Evolutionary conservation across 2,888 invertebrate species (phyloP).

Genomic region (Cataglyphis altisquamis): DNA sequence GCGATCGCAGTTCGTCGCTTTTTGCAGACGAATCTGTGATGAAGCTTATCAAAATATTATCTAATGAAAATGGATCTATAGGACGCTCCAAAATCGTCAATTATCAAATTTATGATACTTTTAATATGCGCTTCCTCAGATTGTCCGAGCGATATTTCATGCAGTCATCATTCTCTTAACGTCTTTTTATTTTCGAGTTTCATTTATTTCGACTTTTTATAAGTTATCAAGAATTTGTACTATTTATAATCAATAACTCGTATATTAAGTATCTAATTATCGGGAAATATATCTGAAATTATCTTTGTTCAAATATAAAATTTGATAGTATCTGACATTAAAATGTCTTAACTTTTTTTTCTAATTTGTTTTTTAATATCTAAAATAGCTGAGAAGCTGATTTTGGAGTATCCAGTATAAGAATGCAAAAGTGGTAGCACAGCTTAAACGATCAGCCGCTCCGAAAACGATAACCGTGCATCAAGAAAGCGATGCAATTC

Average conservation of each 20-base stretch:
- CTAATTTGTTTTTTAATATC: neutral
- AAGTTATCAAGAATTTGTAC: neutral
- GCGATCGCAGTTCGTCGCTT: constrained; percentile 21
- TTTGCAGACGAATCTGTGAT: constrained; percentile 8
- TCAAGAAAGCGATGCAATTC: constrained; percentile 43
- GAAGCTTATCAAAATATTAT: constrained; percentile 15
- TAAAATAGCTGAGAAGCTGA: neutral
- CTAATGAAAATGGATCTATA: neutral
- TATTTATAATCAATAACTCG: neutral
- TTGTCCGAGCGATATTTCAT: neutral
- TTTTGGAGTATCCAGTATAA: neutral
- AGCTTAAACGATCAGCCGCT: constrained; percentile 9
- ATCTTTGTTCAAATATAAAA: neutral
- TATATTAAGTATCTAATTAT: neutral
- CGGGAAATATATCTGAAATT: neutral
- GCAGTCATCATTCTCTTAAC: neutral
- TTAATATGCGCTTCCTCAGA: neutral
- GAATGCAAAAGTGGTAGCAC: neutral
- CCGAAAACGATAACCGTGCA: constrained; percentile 38
- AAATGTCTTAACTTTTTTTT: neutral
- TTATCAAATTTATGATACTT: neutral
- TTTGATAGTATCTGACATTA: neutral
- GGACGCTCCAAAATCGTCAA: neutral
- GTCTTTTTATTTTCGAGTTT: neutral
- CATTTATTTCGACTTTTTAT: neutral